Conservation (phyloP, 2,113 vertebrate species). For the Paraplagusia blochii region DNA sequence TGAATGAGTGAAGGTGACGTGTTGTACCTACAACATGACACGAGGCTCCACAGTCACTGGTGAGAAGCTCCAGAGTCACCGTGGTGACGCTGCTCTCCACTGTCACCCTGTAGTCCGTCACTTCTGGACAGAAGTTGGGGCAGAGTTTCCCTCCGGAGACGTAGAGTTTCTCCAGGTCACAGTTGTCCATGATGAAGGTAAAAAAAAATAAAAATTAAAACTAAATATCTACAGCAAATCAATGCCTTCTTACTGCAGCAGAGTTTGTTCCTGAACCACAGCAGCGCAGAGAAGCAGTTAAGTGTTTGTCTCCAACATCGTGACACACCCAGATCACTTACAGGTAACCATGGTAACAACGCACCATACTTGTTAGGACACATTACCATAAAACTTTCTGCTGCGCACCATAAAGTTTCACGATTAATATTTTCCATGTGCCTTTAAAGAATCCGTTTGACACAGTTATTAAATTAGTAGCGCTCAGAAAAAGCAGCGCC, state of each 20-base stretch:
- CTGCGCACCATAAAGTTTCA: too few species aligned
- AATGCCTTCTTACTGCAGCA: too few species aligned
- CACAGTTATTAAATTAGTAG: too few species aligned
- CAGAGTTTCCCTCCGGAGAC: constrained; percentile 46
- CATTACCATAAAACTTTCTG: neutral
- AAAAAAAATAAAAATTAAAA: too few species aligned
- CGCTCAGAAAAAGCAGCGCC: too few species aligned
- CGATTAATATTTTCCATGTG: too few species aligned
- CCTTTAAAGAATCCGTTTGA: too few species aligned
- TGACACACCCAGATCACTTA: neutral
- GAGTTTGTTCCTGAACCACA: too few species aligned
- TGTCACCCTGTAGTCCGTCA: constrained; percentile 54
- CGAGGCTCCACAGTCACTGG: constrained; percentile 63
- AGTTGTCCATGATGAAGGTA: constrained; percentile 64
- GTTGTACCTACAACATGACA: constrained; percentile 59
- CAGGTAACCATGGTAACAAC: constrained; percentile 41
- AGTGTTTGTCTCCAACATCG: neutral
- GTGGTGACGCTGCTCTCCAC: constrained; percentile 48
- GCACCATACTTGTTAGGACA: neutral
- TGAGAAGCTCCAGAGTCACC: constrained; percentile 45
- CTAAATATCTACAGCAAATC: too few species aligned
- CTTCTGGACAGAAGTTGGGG: constrained; percentile 50
- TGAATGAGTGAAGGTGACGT: neutral
- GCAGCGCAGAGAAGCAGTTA: neutral
- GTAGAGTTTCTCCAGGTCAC: constrained; percentile 65